A percentile compares a stretch with the other conserved stretches of the same genome.
Conservation (phyloP, 2,888 invertebrate genomes). For the Phaedon cochleariae region DNA sequence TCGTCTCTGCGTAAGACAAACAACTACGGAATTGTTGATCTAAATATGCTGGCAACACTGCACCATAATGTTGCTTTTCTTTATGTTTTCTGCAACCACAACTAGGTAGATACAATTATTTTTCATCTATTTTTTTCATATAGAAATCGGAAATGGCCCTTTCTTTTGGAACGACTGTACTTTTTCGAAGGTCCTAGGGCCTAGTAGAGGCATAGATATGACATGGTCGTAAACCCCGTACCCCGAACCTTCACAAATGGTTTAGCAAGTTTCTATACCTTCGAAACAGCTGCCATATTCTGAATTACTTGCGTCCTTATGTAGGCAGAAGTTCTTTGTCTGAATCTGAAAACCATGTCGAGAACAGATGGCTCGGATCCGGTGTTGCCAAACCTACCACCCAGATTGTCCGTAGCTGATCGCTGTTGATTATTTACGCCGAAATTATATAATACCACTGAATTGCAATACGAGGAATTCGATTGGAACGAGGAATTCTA, state of each 20-base stretch:
- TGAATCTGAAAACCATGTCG: neutral
- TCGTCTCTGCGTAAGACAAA: too few relatives aligned
- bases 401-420: neutral
- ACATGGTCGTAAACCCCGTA: neutral
- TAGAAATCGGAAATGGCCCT: neutral
- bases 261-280: neutral
- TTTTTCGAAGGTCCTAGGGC: neutral
- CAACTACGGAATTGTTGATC: too few relatives aligned
- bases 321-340: neutral
- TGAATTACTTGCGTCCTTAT: neutral
- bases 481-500: too few relatives aligned
- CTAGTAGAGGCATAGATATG: neutral
- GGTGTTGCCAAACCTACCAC: neutral
- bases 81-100: too few relatives aligned
- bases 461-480: too few relatives aligned
- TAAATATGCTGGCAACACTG: too few relatives aligned
- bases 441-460: too few relatives aligned
- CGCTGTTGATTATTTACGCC: too few relatives aligned
- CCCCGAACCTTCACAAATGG: neutral
- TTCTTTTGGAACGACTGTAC: neutral
- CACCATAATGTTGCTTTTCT: too few relatives aligned
- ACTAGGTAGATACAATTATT: too few relatives aligned
- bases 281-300: neutral
- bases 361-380: neutral
- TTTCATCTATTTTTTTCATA: too few relatives aligned